These are phyloP conservation scores for Tryphoninae sp. DNA, from an alignment of 2,888 invertebrate species.

Conservation along the genomic window DNA sequence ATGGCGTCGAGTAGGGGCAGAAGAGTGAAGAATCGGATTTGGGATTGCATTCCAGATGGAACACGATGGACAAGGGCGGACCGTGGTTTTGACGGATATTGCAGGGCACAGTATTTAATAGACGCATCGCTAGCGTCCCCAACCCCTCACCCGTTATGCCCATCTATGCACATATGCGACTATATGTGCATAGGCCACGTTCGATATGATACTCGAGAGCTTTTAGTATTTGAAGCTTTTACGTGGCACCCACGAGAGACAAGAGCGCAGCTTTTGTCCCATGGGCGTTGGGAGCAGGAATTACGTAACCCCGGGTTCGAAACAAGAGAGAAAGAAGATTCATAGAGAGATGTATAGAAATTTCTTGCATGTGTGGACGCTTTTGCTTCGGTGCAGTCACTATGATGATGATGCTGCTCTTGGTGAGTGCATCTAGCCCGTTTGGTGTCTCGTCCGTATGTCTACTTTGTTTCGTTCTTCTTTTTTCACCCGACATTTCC, in stretches of 20 bases:
- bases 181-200: not conserved
- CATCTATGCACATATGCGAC: not conserved
- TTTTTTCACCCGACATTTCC: constrained; percentile 22
- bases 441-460: not conserved
- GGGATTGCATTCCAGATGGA: constrained; percentile 1
- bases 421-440: constrained; percentile 16
- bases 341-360: constrained; percentile 19
- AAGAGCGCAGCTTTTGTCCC: constrained; percentile 60
- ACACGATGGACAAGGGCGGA: constrained; percentile 3
- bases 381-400: not conserved
- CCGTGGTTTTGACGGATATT: not conserved
- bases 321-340: constrained; percentile 14
- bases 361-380: constrained; percentile 12
- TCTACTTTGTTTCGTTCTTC: constrained; percentile 25
- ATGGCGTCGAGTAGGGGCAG: not conserved
- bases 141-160: constrained; percentile 22
- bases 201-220: constrained; percentile 57
- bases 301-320: constrained; percentile 7
- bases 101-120: constrained; percentile 30
- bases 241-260: constrained; percentile 51
- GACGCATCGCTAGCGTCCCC: constrained; percentile 3
- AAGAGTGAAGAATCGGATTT: not conserved
- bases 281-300: constrained; percentile 28
- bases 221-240: constrained; percentile 74
- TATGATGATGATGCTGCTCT: constrained; percentile 19